phyloP scores from a whole-genome alignment of 1,140 invertebrate species.

The silkworm (Bombyx mori) region ASM3026992v2 NC_085114.1:2973001-2973500 shows the following conservation, averaged over 20 bases:
- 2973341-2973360: slow-evolving; percentile 52
- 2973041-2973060: slow-evolving; percentile 54
- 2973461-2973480: too few species aligned
- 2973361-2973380: slow-evolving; percentile 44
- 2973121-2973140: slow-evolving; percentile 36
- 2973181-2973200: slow-evolving; percentile 39
- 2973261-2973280: slow-evolving; percentile 40
- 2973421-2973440: too few species aligned
- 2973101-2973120: slow-evolving; percentile 37
- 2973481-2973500: too few species aligned
- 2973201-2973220: slow-evolving; percentile 52
- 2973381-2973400: slow-evolving; percentile 50
- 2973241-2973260: slow-evolving; percentile 55
- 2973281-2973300: slow-evolving; percentile 54
- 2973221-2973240: slow-evolving; percentile 37
- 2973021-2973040: slow-evolving; percentile 43
- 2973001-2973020: slow-evolving; percentile 35
- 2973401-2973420: slow-evolving; percentile 32
- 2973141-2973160: slow-evolving; percentile 48
- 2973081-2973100: slow-evolving; percentile 17
- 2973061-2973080: slow-evolving; percentile 43
- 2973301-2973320: slow-evolving; percentile 45
- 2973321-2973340: slow-evolving; percentile 46
- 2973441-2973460: too few species aligned
- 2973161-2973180: slow-evolving; percentile 52